These are phyloP conservation scores for Sialis lutaria DNA, from an alignment of 2,888 invertebrate species.

Conservation along the genomic window DNA sequence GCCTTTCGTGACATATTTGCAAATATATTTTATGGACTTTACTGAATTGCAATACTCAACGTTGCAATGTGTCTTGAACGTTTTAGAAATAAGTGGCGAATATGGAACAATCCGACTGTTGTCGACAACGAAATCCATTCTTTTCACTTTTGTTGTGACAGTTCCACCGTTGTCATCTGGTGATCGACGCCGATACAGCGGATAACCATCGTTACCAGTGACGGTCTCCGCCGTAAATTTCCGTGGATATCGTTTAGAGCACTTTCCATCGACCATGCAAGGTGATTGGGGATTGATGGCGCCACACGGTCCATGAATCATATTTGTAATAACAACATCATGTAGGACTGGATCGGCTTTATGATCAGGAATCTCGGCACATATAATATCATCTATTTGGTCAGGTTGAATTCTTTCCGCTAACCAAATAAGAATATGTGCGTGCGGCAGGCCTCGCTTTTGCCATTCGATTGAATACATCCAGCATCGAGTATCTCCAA, in stretches of 20 bases:
- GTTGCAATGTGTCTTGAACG: conserved; percentile 20
- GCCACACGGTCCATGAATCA: conserved; percentile 26
- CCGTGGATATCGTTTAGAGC: conserved; percentile 14
- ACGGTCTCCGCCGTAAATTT: conserved; percentile 7
- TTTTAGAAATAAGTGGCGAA: conserved; percentile 16
- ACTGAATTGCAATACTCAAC: conserved; percentile 24
- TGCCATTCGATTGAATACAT: conserved; percentile 10
- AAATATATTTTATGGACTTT: conserved; percentile 11
- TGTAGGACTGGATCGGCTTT: conserved; percentile 14
- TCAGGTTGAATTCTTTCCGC: conserved; percentile 6
- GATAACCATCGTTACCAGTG: conserved; percentile 12
- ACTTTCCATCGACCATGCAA: conserved; percentile 22
- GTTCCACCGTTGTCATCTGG: conserved; percentile 11
- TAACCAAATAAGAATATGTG: conserved; percentile 6
- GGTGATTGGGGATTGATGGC: conserved; percentile 16
- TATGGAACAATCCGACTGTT: conserved; percentile 21
- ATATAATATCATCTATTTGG: not conserved
- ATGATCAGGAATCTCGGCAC: conserved; percentile 13
- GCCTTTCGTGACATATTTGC: conserved; percentile 19
- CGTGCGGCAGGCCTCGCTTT: not conserved
- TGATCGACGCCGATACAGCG: conserved; percentile 10
- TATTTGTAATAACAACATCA: conserved; percentile 18
- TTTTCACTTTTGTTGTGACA: conserved; percentile 10
- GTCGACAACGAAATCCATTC: conserved; percentile 12
- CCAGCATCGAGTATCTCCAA: conserved; percentile 12